Base-by-base conservation (phyloP, 2,888 invertebrate species). In the Hesperia comma region DNA sequence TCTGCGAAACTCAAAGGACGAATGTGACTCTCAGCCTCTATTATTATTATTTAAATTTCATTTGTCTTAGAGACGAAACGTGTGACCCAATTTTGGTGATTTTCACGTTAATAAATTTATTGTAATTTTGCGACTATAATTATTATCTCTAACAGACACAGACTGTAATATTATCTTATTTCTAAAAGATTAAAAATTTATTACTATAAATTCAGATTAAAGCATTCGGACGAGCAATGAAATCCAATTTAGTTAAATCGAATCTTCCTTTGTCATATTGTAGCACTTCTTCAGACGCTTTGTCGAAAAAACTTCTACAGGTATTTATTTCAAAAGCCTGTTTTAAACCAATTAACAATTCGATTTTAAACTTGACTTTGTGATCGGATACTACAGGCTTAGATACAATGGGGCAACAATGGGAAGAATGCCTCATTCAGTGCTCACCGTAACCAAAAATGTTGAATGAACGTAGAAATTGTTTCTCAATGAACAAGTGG, bases 381-480 rank as follows among this genome's bases (percentile, higher is more conserved):
- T 40, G 8, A 58, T 64, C 32, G 3, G 51, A 64, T 64, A 43
- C 41, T 64, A 60, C 32, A 41, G 53, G 58, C 53, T 64, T 64
- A n/a, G 12, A 37, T 1, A 63, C 56, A 63, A 56, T 53, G 33
- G 10, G 4, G 14, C 17, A 32, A 66, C 66, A 66, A 64, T 64
- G 15, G 58, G 19, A 15, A 60, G 66, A 66, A 66, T 54, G 33
- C 19, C 37, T 54, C 66, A 60, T 66, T 66, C 66, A 66, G n/a
- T 40, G 12, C 32, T 54, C 5, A 57, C 66, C 66, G 60, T 60
- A 66, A 66, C 66, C 66, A 54, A 60, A 17, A 66, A 46, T 5
- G 15, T 26, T 71, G 71, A 71, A 71, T 71, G 71, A 69, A 69
- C 71, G 71, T 71, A 68, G 37, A 61, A 61, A 57, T 32, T n/a